phyloP scores from a whole-genome alignment of 2,113 vertebrate genomes.

The Cercocebus atys region DNA sequence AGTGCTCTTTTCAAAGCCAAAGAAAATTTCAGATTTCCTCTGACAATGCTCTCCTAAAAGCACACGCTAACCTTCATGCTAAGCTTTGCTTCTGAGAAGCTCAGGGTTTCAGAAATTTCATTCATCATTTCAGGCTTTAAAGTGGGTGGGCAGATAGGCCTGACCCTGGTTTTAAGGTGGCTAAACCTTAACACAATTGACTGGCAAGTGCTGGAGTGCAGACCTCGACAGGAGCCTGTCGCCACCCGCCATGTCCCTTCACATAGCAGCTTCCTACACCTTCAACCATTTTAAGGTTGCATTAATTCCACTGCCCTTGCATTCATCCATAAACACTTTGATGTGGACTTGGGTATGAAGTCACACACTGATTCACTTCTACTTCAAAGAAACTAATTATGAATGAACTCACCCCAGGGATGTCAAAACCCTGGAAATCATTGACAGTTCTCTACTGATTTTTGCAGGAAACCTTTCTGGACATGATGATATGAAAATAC shows the following conservation, averaged over 20 bases:
- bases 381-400: constrained; percentile 69
- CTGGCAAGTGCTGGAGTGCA: no score
- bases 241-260: not conserved
- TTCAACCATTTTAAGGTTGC: not conserved
- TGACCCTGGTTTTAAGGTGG: not conserved
- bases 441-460: not conserved
- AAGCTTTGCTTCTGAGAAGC: not conserved
- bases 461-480: constrained; percentile 17
- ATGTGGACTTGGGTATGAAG: constrained; percentile 43
- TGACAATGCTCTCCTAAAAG: not conserved
- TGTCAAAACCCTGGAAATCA: constrained; percentile 51
- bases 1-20: not conserved
- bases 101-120: not conserved
- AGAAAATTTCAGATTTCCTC: not conserved
- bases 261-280: not conserved
- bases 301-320: not conserved
- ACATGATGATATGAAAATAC: not conserved
- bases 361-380: constrained; percentile 65
- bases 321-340: constrained; percentile 64
- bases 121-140: not conserved
- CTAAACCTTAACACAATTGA: not conserved
- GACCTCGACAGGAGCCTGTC: not conserved
- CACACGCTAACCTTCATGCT: not conserved
- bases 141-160: not conserved
- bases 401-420: constrained; percentile 31